Evolutionary conservation across 35 echinoderm and acorn worm genomes (phyloP), one percentile per base, ranked within the genome.

Genomic region (Nesometra sesokonis): DNA sequence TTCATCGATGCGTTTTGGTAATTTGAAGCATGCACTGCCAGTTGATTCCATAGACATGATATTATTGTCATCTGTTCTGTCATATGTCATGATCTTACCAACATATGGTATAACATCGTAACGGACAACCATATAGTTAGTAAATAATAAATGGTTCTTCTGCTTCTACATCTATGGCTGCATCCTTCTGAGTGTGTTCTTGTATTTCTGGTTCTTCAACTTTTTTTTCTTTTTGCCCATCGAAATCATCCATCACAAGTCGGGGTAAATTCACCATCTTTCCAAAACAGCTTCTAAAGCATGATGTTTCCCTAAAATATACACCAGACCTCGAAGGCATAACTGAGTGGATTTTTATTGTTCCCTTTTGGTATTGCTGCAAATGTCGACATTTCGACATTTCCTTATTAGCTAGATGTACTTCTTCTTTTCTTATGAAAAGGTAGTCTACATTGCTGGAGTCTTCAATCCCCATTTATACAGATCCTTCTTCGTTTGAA

Each of bases 401-500:
- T 8, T 83, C 81, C 81, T 83, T 36, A 83, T 83, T 83, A 83
- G 81, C 81, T 35, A 83, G 34, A 13, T 83, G 34, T 5, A 83
- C 13, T 29, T 37, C 81, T 83, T 83, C 33, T 35, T 83, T 83
- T 32, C 32, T 83, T 32, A 83, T 36, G 32, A 83, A 35, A 4
- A 83, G 38, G 33, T 34, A 83, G 33, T 35, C 81, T 83, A 83
- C 81, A 29, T 15, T 29, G 35, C n/a, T n/a, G n/a, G 81, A 83
- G 38, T 33, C 13, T 36, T 83, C 81, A 35, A 32, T 17, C 81
- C 81, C 81, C 81, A 83, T 36, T 32, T 35, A 29, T 83, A 83
- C 34, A 83, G 38, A 83, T 83, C 81, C 9, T 36, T 83, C 38
- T 32, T 36, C 35, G 81, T 83, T 83, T 83, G 81, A 83, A 83